These are phyloP conservation scores for Dallia pectoralis DNA, from an alignment of 2,797 vertebrate genomes.

Conservation along the genomic window DNA sequence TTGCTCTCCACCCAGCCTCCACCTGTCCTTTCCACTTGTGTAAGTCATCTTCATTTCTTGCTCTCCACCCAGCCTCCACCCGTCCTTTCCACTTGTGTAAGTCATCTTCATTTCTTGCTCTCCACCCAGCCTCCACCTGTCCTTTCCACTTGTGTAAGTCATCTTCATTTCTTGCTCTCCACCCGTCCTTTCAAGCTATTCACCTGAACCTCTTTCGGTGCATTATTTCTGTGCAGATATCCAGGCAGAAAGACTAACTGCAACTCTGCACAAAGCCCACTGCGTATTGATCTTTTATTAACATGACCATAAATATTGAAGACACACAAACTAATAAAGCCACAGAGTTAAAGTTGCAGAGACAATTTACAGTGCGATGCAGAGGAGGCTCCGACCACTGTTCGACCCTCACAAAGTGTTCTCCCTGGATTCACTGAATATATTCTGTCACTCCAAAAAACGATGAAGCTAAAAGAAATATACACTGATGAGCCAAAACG, in stretches of 20 bases:
- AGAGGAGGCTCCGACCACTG: constrained; percentile 25
- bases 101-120: constrained; percentile 28
- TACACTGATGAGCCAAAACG: too few species aligned
- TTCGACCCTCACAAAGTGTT: too few species aligned
- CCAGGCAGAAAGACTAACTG: constrained; percentile 30
- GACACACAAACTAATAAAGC: constrained; percentile 71
- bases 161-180: constrained; percentile 21
- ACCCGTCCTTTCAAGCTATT: constrained; percentile 26
- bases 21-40: too few species aligned
- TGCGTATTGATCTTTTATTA: constrained; percentile 73
- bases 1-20: constrained; percentile 22
- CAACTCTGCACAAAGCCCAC: constrained; percentile 51
- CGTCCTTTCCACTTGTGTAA: too few species aligned
- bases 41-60: too few species aligned
- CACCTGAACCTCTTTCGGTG: constrained; percentile 47
- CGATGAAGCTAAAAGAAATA: too few species aligned
- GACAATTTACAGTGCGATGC: constrained; percentile 54
- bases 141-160: constrained; percentile 5
- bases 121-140: constrained; percentile 18
- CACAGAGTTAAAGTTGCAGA: constrained; percentile 54
- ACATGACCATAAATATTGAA: constrained; percentile 70
- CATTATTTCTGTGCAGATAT: constrained; percentile 40
- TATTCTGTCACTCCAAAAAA: too few species aligned
- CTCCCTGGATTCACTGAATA: too few species aligned
- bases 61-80: constrained; percentile 22